Evolutionary conservation across 2,113 vertebrate species (phyloP), one percentile per base, ranked within the genome.

Genomic region (Larimichthys polyactis): DNA sequence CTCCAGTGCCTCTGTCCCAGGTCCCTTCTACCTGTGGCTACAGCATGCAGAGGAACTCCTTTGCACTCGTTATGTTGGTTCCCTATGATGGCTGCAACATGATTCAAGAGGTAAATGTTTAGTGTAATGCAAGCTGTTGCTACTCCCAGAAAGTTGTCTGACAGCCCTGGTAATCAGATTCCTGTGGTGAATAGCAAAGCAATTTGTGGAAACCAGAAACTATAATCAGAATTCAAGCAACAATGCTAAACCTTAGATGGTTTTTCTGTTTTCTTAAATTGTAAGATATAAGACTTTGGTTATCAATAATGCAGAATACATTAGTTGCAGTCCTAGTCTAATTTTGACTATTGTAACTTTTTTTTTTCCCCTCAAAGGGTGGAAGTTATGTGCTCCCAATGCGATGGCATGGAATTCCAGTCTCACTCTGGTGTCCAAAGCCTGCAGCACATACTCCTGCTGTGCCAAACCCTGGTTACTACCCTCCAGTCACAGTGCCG

Each of bases 21-120:
- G 49, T 93, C 29, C 92, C 93, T 51, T 12, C 63, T 8, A 63
- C n/a, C 27, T 94, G 93, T 90, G 90, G 91, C 81, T 94, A 92
- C 81, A 89, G 4, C 24, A 82, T 91, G 67, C 71, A 79, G 3
- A 84, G 24, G 17, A 90, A 85, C 59, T 7, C 86, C 0, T 3
- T 78, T 40, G 68, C 52, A 0, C 69, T 94, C 14, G 14, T 80
- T 7, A 55, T 94, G 83, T 11, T 67, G 12, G 83, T 88, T 66
- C 92, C 91, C 5, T 94, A 82, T 78, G 24, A 79, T 76, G 90
- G 89, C 59, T 94, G 93, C 75, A 85, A 85, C 48, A 49, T 93
- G 24, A 24, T 73, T 62, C 66, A 91, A 77, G 64, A 89, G 91
- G 92, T 91, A 87, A 55, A 8, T 3, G 9, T 15, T 24, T 55